Conservation (phyloP, 2,797 vertebrate genomes). For the Percopsis omiscomaycus region DNA sequence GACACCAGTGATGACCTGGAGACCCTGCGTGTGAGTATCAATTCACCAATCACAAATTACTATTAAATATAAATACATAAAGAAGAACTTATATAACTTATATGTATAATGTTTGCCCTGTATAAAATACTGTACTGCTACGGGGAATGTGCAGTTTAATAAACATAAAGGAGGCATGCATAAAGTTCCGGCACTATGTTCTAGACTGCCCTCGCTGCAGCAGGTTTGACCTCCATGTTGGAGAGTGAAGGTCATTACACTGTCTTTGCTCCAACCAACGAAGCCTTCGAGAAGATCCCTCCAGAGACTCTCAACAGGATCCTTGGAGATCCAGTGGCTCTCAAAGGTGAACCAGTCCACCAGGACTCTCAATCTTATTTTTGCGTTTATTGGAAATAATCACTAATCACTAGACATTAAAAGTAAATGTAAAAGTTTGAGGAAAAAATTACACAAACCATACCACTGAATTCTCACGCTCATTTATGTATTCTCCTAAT, state of each 20-base stretch:
- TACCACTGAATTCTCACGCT: no score
- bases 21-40: constrained; percentile 84
- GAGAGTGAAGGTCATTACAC: constrained; percentile 89
- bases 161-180: neutral
- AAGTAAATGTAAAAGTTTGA: no score
- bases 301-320: constrained; percentile 87
- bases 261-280: constrained; percentile 91
- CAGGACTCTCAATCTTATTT: no score
- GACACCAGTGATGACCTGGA: constrained; percentile 91
- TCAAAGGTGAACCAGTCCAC: constrained; percentile 79
- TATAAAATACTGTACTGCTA: neutral
- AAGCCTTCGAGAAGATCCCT: constrained; percentile 94
- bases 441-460: no score
- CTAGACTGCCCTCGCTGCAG: constrained; percentile 89
- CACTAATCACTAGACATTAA: no score
- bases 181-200: constrained; percentile 4
- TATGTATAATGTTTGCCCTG: neutral
- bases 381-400: no score
- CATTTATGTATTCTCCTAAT: no score
- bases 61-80: neutral
- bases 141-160: neutral
- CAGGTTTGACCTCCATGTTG: constrained; percentile 85
- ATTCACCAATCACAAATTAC: no score
- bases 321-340: constrained; percentile 89
- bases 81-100: neutral